phyloP scores from a whole-genome alignment of 2,797 vertebrate genomes.

The Ctenopoma kingsleyae region DNA sequence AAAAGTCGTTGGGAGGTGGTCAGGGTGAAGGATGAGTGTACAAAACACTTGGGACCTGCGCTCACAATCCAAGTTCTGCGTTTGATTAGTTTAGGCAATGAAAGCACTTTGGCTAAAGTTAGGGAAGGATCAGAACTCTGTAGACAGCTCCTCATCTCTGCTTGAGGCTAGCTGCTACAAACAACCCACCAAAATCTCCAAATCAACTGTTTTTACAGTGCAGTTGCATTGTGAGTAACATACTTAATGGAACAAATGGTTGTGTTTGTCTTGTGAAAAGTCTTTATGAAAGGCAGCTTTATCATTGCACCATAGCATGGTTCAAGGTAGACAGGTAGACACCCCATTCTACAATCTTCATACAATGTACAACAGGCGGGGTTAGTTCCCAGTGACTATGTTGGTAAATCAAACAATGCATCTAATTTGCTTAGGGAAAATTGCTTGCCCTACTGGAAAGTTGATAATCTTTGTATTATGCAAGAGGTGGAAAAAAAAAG shows the following conservation, averaged over 20 bases:
- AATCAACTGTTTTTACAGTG: neutral
- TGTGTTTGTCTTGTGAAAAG: too few species aligned
- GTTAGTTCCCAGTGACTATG: conserved; percentile 36
- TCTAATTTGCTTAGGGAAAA: conserved; percentile 54
- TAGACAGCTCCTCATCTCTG: too few species aligned
- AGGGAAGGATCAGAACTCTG: neutral
- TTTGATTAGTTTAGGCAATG: neutral
- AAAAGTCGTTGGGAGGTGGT: too few species aligned
- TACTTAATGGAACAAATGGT: neutral
- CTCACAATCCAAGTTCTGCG: neutral
- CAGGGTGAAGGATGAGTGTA: too few species aligned
- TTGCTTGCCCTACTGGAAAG: conserved; percentile 49
- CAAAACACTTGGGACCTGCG: too few species aligned
- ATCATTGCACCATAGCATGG: neutral
- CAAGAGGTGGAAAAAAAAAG: conserved; percentile 16
- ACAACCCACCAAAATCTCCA: neutral
- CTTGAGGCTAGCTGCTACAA: too few species aligned
- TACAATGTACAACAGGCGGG: conserved; percentile 45
- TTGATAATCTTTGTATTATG: conserved; percentile 56
- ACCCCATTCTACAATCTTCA: neutral
- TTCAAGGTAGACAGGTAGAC: neutral
- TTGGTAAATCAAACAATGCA: conserved; percentile 51
- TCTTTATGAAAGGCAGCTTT: neutral
- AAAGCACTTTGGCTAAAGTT: neutral
- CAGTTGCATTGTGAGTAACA: neutral